Evolutionary conservation across 1,140 invertebrate genomes (phyloP).

Genomic region (Macrostomum lignano): DNA sequence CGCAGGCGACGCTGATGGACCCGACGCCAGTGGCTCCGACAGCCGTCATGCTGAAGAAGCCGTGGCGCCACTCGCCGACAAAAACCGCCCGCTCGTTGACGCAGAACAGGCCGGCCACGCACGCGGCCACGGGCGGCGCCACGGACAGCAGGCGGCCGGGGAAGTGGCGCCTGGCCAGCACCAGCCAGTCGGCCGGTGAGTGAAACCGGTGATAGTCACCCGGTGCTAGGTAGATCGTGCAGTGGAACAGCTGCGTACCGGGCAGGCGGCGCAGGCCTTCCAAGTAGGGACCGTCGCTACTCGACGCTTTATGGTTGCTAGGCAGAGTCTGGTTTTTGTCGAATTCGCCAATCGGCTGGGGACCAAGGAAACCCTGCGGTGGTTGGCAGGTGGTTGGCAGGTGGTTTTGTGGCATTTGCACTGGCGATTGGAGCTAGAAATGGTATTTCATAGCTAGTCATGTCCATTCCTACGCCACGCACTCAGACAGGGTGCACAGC

Average conservation of each 20-base stretch:
- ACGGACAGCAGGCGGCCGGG: slow-evolving; percentile 58
- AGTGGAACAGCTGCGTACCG: slow-evolving; percentile 64
- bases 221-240: slow-evolving; percentile 80
- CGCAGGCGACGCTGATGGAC: slow-evolving; percentile 68
- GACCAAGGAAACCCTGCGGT: slow-evolving; percentile 58
- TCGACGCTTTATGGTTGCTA: no score
- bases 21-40: slow-evolving; percentile 96
- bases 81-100: slow-evolving; percentile 83
- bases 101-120: slow-evolving; percentile 65
- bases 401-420: no score
- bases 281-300: no score
- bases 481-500: no score
- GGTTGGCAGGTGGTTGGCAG: no score
- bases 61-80: slow-evolving; percentile 65
- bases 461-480: no score
- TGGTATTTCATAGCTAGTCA: no score
- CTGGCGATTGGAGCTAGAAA: no score
- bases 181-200: slow-evolving; percentile 64
- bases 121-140: slow-evolving; percentile 52
- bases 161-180: slow-evolving; percentile 57
- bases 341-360: slow-evolving; percentile 5
- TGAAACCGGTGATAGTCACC: slow-evolving; percentile 97
- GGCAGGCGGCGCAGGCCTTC: no score
- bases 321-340: slow-evolving; percentile 17
- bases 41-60: slow-evolving; percentile 85